phyloP scores from a whole-genome alignment of 2,888 invertebrate genomes.

The Linhomoeus sp. region DNA sequence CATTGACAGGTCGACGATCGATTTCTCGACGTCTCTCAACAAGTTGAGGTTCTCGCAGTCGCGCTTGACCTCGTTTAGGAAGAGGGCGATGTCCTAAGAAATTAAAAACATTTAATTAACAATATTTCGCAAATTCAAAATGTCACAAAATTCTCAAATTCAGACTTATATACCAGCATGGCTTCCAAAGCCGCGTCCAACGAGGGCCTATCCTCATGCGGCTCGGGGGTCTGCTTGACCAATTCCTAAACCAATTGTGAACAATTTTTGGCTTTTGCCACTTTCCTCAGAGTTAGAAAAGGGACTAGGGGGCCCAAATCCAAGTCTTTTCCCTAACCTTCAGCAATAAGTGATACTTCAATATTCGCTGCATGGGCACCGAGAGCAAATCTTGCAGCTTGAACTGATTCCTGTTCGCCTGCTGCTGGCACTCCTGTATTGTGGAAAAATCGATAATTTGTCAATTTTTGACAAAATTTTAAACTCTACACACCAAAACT shows the following conservation, averaged over 20 bases:
- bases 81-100: constrained; percentile 62
- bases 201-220: constrained; percentile 60
- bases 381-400: constrained; percentile 81
- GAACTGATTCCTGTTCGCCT: constrained; percentile 56
- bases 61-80: constrained; percentile 89
- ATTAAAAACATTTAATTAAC: neutral
- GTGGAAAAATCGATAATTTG: neutral
- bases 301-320: neutral
- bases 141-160: no score
- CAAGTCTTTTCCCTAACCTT: constrained; percentile 37
- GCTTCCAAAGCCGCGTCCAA: constrained; percentile 71
- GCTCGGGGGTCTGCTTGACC: constrained; percentile 34
- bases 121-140: no score
- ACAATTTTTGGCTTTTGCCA: neutral
- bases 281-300: no score
- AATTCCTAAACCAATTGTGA: constrained; percentile 27
- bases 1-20: constrained; percentile 29
- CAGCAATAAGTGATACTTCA: constrained; percentile 83
- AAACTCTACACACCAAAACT: constrained; percentile 47
- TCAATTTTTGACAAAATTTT: neutral
- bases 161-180: constrained; percentile 46
- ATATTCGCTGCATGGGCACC: constrained; percentile 91
- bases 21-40: constrained; percentile 65
- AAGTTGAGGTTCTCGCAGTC: constrained; percentile 80
- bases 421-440: constrained; percentile 59